Evolutionary conservation across 1,140 invertebrate species (phyloP).

Genomic region (Drosophila triauraria): DNA sequence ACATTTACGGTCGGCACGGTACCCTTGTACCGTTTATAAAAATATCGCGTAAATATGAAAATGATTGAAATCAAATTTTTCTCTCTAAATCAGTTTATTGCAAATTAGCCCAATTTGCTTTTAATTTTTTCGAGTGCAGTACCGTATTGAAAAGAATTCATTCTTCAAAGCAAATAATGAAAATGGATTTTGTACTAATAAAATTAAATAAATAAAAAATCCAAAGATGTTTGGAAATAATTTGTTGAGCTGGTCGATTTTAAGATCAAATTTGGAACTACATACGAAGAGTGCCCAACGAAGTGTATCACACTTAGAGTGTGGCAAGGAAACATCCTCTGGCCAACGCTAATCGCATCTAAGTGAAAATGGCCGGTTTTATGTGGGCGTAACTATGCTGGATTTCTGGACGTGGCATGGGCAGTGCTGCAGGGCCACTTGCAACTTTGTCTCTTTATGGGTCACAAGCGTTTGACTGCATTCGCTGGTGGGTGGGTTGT

Average conservation of each 20-base stretch:
- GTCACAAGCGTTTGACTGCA: slow-evolving; percentile 74
- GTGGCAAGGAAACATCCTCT: not conserved
- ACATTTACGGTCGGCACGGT: too few species aligned
- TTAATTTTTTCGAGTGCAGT: too few species aligned
- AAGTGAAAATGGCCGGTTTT: slow-evolving; percentile 49
- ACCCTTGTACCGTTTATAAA: too few species aligned
- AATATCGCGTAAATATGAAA: too few species aligned
- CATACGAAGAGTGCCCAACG: not conserved
- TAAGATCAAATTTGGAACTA: not conserved
- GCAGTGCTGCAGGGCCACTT: slow-evolving; percentile 27
- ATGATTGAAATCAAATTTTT: too few species aligned
- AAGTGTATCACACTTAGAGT: slow-evolving; percentile 18
- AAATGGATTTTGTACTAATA: slow-evolving; percentile 4
- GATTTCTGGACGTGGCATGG: slow-evolving; percentile 33
- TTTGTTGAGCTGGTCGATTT: not conserved
- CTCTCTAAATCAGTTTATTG: too few species aligned
- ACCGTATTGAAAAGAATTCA: too few species aligned
- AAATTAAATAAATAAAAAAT: slow-evolving; percentile 24
- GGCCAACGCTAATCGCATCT: slow-evolving; percentile 25
- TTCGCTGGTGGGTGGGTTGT: slow-evolving; percentile 13
- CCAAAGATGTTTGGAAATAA: not conserved
- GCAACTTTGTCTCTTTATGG: slow-evolving; percentile 78
- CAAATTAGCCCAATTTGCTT: too few species aligned
- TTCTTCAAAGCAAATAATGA: too few species aligned
- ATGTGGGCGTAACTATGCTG: slow-evolving; percentile 42